Base-by-base conservation (phyloP, 2,888 invertebrate genomes). In the Gibbula magus region DNA sequence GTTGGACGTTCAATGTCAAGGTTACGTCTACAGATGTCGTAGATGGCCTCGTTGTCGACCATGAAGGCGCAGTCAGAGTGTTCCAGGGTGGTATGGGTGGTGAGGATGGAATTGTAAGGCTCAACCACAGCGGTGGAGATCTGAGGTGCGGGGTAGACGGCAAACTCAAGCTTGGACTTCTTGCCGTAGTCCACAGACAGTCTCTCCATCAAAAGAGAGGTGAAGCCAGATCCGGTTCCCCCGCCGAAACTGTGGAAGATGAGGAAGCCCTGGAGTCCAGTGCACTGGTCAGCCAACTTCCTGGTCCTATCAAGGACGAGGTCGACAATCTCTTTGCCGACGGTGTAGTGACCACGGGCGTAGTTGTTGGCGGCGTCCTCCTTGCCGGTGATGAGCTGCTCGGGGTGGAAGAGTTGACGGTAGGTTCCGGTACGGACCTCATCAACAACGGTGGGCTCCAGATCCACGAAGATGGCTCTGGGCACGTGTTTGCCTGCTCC, bases 21-120 rank as follows among this genome's bases (percentile, higher is more conserved):
- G 89, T 96, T 96, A 77, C 87, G 84, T 52, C 96, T 94, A 93
- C 98, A 98, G 88, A 98, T 97, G 90, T 98, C 97, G 92, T 97
- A 91, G 89, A 98, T 94, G 66, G 98, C 98, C 92, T 98, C 97
- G 90, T 98, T 98, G 94, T 98, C 98, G 73, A 94, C 96, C 98
- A 98, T 98, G 94, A 98, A 98, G 75, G 98, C 97, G 93, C 98
- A 98, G 94, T 98, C 98, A 0, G 97, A 97, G 94, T 98, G 98
- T 93, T 98, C 98, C 83, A 94, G 88, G 82, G 98, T 98, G 79
- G 98, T 98, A 94, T 98, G 98, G 83, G 98, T 98, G 92, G 98
- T 98, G 91, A 98, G 88, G 81, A 98, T 97, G 0, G 98, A 97
- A 94, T 98, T 98, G 95, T 98, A 98, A 0, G 98, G 98, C 92